Conservation (phyloP, 2,888 invertebrate genomes). For the Rhingia campestris region DNA sequence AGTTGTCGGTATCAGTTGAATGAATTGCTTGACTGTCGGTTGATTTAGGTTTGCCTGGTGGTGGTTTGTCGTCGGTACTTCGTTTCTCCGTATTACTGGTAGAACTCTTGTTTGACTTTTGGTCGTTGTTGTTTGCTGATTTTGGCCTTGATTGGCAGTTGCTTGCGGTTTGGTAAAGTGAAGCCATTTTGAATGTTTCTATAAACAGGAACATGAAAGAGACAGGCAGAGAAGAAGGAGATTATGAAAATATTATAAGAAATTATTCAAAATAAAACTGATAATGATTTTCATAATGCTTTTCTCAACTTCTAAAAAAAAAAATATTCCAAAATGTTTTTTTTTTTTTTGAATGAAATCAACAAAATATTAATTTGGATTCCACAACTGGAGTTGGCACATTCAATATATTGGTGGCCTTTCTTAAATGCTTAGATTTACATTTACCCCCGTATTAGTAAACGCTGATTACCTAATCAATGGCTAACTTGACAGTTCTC, state of each 20-base stretch:
- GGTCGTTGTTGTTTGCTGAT: slow-evolving; percentile 56
- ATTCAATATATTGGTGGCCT: background rate
- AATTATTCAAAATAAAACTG: slow-evolving; percentile 19
- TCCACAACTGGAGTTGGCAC: too few relatives aligned
- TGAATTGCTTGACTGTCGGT: slow-evolving; percentile 46
- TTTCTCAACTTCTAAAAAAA: slow-evolving; percentile 34
- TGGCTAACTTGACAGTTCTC: too few relatives aligned
- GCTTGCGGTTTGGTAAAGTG: slow-evolving; percentile 50
- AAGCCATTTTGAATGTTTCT: slow-evolving; percentile 70
- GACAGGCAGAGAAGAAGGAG: slow-evolving; percentile 24
- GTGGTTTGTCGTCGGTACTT: slow-evolving; percentile 37
- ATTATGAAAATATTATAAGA: slow-evolving; percentile 37
- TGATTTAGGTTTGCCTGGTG: slow-evolving; percentile 10
- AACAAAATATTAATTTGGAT: too few relatives aligned
- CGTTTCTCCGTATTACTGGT: slow-evolving; percentile 37
- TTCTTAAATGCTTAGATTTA: background rate
- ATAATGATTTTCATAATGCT: slow-evolving; percentile 50
- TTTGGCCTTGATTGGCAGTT: slow-evolving; percentile 63
- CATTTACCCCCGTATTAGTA: too few relatives aligned
- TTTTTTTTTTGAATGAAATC: background rate
- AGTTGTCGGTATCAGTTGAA: slow-evolving; percentile 57
- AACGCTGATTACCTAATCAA: too few relatives aligned
- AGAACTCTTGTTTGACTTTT: slow-evolving; percentile 51
- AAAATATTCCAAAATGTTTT: background rate
- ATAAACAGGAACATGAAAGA: slow-evolving; percentile 26